Evolutionary conservation across 2,888 invertebrate species (phyloP), one percentile per base, ranked within the genome.

Genomic region (Thereva unica): DNA sequence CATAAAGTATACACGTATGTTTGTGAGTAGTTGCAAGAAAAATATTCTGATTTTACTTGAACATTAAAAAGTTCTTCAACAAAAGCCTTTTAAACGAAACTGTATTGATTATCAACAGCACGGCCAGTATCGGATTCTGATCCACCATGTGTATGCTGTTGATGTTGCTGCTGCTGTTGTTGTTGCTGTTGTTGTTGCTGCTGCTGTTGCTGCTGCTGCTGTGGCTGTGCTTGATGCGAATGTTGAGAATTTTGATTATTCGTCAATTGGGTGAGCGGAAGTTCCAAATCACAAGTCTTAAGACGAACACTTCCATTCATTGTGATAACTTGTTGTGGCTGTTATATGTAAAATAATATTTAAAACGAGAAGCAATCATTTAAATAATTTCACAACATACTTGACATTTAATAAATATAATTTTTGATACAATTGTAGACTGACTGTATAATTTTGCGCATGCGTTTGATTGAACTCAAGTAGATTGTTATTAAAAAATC

Each of bases 71-170:
- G 23, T 23, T 23, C 23, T 23, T 23, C 23, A 23, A 23, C 23
- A 23, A 23, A 23, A 23, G 23, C 40, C 5, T 44, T 71, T 82
- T 82, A 88, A 70, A 88, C 88, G 79, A 87, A 90, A 77, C 88
- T 89, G 81, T 93, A 93, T 72, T 91, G 92, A 81, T 93, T 93
- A 79, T 93, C 93, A 10, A 93, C 86, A 35, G 93, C 93, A 66
- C 92, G 77, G 23, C 78, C 80, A 40, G 74, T 74, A 68, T 75
- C 76, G 50, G 72, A 70, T 38, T 73, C 72, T 9, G 61, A 44
- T 10, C 56, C 61, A 41, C 64, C 64, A 37, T 71, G 66, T 66
- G 70, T 67, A 47, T 70, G 71, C 37, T 50, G 70, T 57, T 45
- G 67, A 52, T 52, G 67, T 52, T 57, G 68, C 57, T 68, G 66